Percentiles rank a stretch among this genome's conserved stretches.
phyloP scores from a whole-genome alignment of 2,888 invertebrate species.

The Dione juno region DNA sequence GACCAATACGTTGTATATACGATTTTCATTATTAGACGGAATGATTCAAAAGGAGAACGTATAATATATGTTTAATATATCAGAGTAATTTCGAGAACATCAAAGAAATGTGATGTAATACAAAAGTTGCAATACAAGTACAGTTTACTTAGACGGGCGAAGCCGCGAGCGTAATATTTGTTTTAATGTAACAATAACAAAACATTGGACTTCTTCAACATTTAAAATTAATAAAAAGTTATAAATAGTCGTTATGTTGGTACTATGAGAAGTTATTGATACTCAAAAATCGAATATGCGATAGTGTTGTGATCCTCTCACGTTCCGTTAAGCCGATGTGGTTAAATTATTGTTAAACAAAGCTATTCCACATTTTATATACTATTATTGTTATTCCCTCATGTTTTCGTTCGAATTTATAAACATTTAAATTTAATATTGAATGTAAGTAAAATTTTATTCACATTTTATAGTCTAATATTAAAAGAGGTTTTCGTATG shows the following conservation, averaged over 20 bases:
- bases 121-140: too few relatives aligned
- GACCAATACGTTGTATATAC: too few relatives aligned
- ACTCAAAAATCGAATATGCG: constrained; percentile 14
- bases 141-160: too few relatives aligned
- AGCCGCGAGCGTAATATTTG: too few relatives aligned
- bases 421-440: not conserved
- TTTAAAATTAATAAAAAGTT: not conserved
- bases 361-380: not conserved
- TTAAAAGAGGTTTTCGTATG: not conserved
- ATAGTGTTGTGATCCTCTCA: constrained; percentile 30
- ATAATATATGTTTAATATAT: too few relatives aligned
- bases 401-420: not conserved
- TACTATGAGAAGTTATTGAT: constrained; percentile 26
- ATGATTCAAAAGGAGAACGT: too few relatives aligned
- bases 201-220: not conserved
- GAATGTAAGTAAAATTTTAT: not conserved
- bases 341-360: constrained; percentile 25
- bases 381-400: not conserved
- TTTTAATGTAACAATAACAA: not conserved
- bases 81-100: too few relatives aligned
- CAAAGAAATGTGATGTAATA: too few relatives aligned
- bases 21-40: too few relatives aligned
- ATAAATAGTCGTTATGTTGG: not conserved
- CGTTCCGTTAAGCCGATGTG: constrained; percentile 25
- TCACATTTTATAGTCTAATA: not conserved